Evolutionary conservation across 2,797 vertebrate species (phyloP).

Genomic region (Clarias pachynema): DNA sequence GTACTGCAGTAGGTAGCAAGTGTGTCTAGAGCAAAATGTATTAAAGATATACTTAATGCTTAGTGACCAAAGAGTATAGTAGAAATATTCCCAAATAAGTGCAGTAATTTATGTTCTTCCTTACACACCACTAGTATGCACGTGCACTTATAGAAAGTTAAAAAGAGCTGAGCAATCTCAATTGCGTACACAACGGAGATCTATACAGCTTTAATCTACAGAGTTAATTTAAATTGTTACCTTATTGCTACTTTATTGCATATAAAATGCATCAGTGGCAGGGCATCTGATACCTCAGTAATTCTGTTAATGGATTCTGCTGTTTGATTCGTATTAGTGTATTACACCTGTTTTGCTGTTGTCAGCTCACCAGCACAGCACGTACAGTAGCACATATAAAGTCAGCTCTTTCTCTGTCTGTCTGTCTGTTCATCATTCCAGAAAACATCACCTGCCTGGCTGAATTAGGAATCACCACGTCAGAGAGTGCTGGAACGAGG

Average conservation of each 20-base stretch:
- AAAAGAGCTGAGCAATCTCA: not conserved
- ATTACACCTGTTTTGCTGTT: not conserved
- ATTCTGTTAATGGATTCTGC: not conserved
- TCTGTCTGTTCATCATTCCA: not conserved
- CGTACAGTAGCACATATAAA: not conserved
- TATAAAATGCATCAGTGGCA: not conserved
- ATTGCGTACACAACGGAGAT: not conserved
- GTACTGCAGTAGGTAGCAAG: too few relatives aligned
- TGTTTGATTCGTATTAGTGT: not conserved
- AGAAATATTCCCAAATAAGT: not conserved
- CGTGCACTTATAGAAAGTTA: not conserved
- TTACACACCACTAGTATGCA: too few relatives aligned
- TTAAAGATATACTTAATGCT: not conserved
- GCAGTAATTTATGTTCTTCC: not conserved
- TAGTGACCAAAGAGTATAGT: not conserved
- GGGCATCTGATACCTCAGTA: not conserved
- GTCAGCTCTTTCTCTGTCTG: not conserved
- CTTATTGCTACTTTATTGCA: not conserved
- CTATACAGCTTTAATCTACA: not conserved
- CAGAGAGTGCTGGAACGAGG: not conserved
- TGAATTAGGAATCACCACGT: not conserved
- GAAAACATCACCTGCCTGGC: not conserved
- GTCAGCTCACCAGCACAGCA: conserved; percentile 1
- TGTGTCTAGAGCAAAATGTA: too few relatives aligned
- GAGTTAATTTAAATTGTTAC: not conserved